Base-by-base conservation (phyloP, 1,140 invertebrate species). In the Archivesica marissinica region DNA sequence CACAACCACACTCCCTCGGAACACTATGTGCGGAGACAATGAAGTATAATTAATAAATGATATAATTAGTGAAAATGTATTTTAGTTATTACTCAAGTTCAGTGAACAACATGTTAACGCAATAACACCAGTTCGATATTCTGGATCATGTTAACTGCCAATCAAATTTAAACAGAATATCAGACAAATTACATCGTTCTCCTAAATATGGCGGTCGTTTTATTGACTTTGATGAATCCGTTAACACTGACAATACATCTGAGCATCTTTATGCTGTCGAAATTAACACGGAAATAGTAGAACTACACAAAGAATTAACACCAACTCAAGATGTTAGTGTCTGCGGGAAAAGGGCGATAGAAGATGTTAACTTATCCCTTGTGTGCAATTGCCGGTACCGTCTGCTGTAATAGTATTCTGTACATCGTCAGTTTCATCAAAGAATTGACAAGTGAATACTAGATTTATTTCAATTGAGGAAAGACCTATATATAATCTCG, bases 151-250 rank as follows among this genome's bases (percentile, higher is more conserved):
- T 59, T 59, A 4, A 6, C 2, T 64, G 30, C 28, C 30, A 64
- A 33, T 64, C 59, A 64, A 33, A 33, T 47, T 70, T 50, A 1
- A 2, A 9, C 0, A 50, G 28, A 72, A 3, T 17, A 33, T 2
- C 39, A 72, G 68, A 72, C 68, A 72, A 72, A 72, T 72, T 72
- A 72, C 41, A 30, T 38, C 17, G 6, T 50, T 72, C 3, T 28
- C 25, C 20, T 25, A 15, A 50, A 28, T n/a, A 44, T 17, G 41
- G 7, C 20, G 13, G 39, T 25, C 13, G 9, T 50, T 72, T 72
- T 72, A 72, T 76, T 79, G 76, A 66, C 76, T 61, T 79, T 79
- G 76, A 79, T 79, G 35, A 79, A 79, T 59, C 17, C 28, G 28
- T 28, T 39, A 47, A 79, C 50, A 66, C 33, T 23, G 33, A 50